Conservation (phyloP, 2,797 vertebrate genomes). For the Pelodytes ibericus region DNA sequence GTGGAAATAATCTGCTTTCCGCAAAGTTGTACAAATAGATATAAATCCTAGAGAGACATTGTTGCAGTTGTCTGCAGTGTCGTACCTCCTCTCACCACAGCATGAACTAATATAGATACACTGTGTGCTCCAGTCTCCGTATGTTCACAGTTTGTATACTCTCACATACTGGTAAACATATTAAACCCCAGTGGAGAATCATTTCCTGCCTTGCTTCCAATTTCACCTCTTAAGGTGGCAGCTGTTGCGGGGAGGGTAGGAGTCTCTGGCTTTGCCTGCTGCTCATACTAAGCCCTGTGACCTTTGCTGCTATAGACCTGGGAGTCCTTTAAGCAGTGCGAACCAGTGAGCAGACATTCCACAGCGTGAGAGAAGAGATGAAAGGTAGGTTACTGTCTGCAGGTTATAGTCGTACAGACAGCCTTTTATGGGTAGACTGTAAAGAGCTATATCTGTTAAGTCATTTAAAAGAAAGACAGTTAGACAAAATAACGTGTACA, state of each 20-base stretch:
- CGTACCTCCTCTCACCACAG: constrained; percentile 31
- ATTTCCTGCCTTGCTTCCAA: constrained; percentile 18
- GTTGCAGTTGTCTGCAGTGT: constrained; percentile 37
- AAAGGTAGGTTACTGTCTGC: too few relatives aligned
- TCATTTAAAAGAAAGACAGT: too few relatives aligned
- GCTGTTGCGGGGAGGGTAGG: constrained; percentile 21
- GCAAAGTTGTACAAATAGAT: constrained; percentile 42
- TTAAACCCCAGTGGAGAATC: constrained; percentile 42
- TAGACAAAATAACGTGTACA: too few relatives aligned
- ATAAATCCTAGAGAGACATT: constrained; percentile 36
- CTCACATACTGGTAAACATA: constrained; percentile 33
- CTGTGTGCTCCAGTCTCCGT: constrained; percentile 26
- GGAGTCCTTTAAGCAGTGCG: too few relatives aligned
- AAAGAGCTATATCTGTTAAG: too few relatives aligned
- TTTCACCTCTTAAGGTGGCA: constrained; percentile 16
- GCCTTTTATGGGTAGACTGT: too few relatives aligned
- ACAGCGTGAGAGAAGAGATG: too few relatives aligned
- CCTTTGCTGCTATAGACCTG: too few relatives aligned
- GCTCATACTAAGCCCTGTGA: not conserved
- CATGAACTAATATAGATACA: constrained; percentile 49
- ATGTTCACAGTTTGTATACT: constrained; percentile 46
- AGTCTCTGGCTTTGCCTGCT: constrained; percentile 17
- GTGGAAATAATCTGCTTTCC: constrained; percentile 29
- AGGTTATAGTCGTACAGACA: too few relatives aligned
- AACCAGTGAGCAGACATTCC: too few relatives aligned